These are phyloP conservation scores for Cervus canadensis DNA, from an alignment of 2,113 vertebrate genomes.

Conservation along the genomic window DNA sequence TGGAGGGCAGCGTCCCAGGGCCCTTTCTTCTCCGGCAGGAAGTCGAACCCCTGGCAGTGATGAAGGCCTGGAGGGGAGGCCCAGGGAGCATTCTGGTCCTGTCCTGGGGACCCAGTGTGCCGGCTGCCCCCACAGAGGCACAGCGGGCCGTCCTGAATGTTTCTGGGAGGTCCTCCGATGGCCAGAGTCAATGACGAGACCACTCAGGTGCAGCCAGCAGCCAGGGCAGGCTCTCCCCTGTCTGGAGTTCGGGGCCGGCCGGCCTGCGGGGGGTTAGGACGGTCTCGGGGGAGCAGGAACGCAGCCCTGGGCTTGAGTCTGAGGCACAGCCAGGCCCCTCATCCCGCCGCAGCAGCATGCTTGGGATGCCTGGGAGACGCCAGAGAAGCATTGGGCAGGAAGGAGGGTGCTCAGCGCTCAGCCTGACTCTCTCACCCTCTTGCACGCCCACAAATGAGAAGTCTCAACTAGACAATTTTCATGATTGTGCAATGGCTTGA, in stretches of 20 bases:
- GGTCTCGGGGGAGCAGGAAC: neutral
- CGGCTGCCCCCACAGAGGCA: rapidly evolving
- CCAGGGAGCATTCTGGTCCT: rapidly evolving
- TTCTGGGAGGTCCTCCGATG: rapidly evolving
- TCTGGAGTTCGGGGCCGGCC: neutral
- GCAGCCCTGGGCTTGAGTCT: neutral
- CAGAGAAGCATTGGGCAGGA: neutral
- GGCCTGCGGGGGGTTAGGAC: neutral
- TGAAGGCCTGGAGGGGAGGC: rapidly evolving
- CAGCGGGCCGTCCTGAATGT: rapidly evolving
- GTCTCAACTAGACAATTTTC: neutral
- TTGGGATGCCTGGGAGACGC: rapidly evolving
- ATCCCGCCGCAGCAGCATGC: rapidly evolving
- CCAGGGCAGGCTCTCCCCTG: no score
- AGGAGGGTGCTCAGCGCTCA: rapidly evolving
- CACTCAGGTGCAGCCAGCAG: no score
- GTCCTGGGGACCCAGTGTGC: rapidly evolving
- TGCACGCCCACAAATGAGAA: rapidly evolving
- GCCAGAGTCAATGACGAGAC: rapidly evolving
- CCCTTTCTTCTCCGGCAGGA: neutral
- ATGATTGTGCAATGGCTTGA: neutral
- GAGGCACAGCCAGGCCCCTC: neutral
- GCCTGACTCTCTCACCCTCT: neutral
- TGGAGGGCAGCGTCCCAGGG: rapidly evolving
- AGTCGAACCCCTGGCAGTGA: rapidly evolving